Conservation (phyloP, 2,797 vertebrate species). For the Enteromius viviparus region DNA sequence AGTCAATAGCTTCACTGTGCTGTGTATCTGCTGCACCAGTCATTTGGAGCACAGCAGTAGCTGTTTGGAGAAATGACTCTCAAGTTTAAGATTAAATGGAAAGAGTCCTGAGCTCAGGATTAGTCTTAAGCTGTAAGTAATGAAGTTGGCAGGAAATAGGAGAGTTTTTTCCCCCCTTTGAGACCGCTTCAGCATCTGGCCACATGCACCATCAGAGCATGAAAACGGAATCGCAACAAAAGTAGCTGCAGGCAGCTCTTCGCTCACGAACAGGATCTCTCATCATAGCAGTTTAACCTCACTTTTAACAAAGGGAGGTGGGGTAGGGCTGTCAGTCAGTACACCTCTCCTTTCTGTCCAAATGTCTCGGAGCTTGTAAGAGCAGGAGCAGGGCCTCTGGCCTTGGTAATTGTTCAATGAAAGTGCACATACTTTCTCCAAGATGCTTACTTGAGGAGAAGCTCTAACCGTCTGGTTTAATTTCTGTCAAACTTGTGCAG, state of each 20-base stretch:
- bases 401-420: constrained; percentile 16
- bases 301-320: constrained; percentile 14
- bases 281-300: constrained; percentile 25
- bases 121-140: constrained; percentile 51
- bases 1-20: not conserved
- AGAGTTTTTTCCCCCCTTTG: constrained; percentile 6
- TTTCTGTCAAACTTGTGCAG: not conserved
- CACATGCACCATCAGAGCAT: constrained; percentile 29
- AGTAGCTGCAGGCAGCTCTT: constrained; percentile 25
- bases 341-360: constrained; percentile 11
- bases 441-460: not conserved
- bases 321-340: constrained; percentile 25
- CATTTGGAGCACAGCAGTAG: constrained; percentile 6
- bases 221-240: constrained; percentile 7
- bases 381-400: constrained; percentile 3
- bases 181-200: constrained; percentile 39
- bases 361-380: not conserved
- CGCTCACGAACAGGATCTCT: constrained; percentile 13
- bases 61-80: constrained; percentile 25
- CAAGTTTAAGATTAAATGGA: constrained; percentile 43
- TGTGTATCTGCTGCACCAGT: not conserved
- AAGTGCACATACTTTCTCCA: not conserved
- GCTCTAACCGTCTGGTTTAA: constrained; percentile 13
- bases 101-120: constrained; percentile 38
- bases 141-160: constrained; percentile 40